These are phyloP conservation scores for Panopea generosa DNA, from an alignment of 2,888 invertebrate species.

Conservation along the genomic window DNA sequence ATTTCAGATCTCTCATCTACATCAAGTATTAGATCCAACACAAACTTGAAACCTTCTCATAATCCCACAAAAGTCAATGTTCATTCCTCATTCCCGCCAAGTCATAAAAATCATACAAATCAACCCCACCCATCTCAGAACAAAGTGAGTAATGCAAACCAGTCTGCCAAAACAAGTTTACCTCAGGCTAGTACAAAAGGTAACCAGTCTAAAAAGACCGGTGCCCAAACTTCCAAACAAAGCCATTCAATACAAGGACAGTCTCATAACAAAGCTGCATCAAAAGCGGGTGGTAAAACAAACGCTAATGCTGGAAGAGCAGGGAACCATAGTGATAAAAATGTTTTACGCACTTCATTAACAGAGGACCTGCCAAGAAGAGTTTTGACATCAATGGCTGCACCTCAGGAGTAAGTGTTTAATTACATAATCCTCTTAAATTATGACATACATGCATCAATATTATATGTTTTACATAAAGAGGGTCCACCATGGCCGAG, in stretches of 20 bases:
- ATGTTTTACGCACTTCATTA: constrained; percentile 48
- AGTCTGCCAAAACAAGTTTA: constrained; percentile 43
- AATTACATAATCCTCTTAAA: too few species aligned
- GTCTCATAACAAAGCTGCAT: constrained; percentile 36
- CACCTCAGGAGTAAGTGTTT: constrained; percentile 71
- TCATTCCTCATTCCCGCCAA: constrained; percentile 52
- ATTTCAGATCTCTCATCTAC: constrained; percentile 50
- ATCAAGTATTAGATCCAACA: constrained; percentile 38
- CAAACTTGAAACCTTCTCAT: constrained; percentile 51
- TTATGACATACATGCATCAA: too few species aligned
- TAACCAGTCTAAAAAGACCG: constrained; percentile 50
- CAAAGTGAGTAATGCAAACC: constrained; percentile 54
- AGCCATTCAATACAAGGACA: constrained; percentile 26
- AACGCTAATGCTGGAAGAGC: constrained; percentile 31
- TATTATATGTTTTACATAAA: too few species aligned
- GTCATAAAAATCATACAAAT: constrained; percentile 4
- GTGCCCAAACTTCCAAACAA: neutral
- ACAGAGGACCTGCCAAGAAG: constrained; percentile 70
- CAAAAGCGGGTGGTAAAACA: constrained; percentile 20
- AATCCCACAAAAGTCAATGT: constrained; percentile 54
- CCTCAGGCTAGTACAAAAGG: constrained; percentile 22
- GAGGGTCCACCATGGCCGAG: too few species aligned
- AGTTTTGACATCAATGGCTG: constrained; percentile 58
- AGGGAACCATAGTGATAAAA: constrained; percentile 34
- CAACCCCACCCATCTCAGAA: constrained; percentile 18